Base-by-base conservation (phyloP, 1,140 invertebrate species). In the Macrobrachium rosenbergii region DNA sequence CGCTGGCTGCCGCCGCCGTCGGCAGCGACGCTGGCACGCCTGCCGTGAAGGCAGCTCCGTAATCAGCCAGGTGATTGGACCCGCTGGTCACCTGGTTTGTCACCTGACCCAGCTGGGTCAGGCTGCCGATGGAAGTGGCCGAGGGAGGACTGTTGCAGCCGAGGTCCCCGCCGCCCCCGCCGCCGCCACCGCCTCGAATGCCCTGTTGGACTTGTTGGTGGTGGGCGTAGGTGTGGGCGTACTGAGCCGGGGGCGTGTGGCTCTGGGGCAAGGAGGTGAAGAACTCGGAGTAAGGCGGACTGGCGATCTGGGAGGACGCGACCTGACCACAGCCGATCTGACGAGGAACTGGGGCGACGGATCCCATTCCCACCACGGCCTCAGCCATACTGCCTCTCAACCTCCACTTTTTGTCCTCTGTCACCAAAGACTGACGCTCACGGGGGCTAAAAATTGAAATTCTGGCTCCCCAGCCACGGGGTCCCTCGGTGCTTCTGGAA, bases 381-480 rank as follows among this genome's bases (percentile, higher is more conserved):
- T 88, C 86, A 23, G 86, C 86, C 86, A 88, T 88, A 43, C 69
- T 82, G 79, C 69, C 80, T 79, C 80, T 79, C 80, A 69, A 72
- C 80, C 73, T 78, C 86, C 80, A 82, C 86, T 88, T 88, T 88
- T 88, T 88, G 86, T 88, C 86, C 86, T 83, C 80, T 88, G 86
- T 88, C 86, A 88, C 80, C 80, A 82, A 88, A 78, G 86, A 82
- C 86, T 88, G 86, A 88, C 86, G 86, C 80, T 88, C 80, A 83
- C 86, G 81, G 86, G 86, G 86, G 86, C 73, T 88, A 88, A 88
- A 88, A 88, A 88, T 88, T 88, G 86, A 88, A 88, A 88, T 88
- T 88, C 86, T 83, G 86, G 73, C 80, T 88, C 72, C 37, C 28
- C 28, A 37, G 72, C 85, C 85, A 82, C 69, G 76, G 86, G 83